phyloP scores from a whole-genome alignment of 2,888 invertebrate genomes.

The Carabus problematicus region DNA sequence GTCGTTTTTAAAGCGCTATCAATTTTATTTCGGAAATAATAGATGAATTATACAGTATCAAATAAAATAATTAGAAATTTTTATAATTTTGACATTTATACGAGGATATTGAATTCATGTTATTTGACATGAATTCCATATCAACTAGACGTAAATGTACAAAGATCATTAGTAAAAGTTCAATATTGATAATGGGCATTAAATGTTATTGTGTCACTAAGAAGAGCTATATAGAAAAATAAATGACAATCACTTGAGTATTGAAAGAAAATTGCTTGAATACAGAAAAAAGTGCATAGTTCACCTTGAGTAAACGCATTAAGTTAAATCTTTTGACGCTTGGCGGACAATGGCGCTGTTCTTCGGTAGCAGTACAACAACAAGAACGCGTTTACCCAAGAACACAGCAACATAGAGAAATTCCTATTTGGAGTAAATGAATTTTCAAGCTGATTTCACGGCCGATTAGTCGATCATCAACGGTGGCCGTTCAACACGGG shows the following conservation, averaged over 20 bases:
- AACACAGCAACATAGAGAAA: conserved; percentile 21
- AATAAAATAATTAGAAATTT: too few species aligned
- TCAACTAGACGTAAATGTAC: too few species aligned
- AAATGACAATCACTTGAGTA: conserved; percentile 4
- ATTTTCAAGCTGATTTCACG: conserved; percentile 40
- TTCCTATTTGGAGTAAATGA: conserved; percentile 38
- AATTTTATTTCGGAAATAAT: too few species aligned
- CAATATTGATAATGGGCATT: too few species aligned
- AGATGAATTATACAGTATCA: too few species aligned
- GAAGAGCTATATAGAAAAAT: too few species aligned
- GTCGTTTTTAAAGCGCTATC: too few species aligned
- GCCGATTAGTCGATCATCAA: conserved; percentile 35
- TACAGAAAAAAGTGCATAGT: conserved; percentile 4
- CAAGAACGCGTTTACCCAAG: conserved; percentile 34
- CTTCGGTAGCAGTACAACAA: not conserved
- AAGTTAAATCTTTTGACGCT: conserved; percentile 16
- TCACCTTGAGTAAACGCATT: conserved; percentile 26
- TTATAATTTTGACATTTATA: too few species aligned
- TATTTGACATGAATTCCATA: too few species aligned
- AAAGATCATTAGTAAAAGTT: too few species aligned
- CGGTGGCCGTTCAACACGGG: conserved; percentile 18
- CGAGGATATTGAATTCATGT: too few species aligned
- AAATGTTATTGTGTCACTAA: too few species aligned
- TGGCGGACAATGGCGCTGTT: conserved; percentile 1
- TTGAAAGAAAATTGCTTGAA: not conserved